phyloP scores from a whole-genome alignment of 1,140 invertebrate species.

The Apocrypta bakeri region DNA sequence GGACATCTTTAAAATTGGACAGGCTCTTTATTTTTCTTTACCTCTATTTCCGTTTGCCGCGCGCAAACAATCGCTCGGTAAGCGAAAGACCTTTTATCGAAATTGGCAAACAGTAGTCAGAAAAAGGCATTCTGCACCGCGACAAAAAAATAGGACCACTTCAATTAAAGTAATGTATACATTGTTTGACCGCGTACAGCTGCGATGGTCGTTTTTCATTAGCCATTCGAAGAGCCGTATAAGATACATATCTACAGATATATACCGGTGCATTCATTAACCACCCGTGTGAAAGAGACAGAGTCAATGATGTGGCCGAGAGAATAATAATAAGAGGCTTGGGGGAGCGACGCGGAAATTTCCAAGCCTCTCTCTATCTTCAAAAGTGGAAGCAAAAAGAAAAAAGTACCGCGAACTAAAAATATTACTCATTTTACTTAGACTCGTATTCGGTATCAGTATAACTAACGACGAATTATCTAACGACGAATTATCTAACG shows the following conservation, averaged over 20 bases:
- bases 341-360: not conserved
- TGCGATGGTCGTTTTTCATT: not conserved
- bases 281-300: not conserved
- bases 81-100: not conserved
- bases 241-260: too few species aligned
- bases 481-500: too few species aligned
- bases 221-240: not conserved
- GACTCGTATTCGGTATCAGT: too few species aligned
- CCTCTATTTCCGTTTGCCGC: not conserved
- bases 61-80: not conserved
- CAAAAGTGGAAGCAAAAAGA: too few species aligned
- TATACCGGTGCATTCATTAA: not conserved
- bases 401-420: too few species aligned
- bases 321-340: not conserved
- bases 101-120: not conserved
- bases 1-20: not conserved
- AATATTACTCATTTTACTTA: too few species aligned
- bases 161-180: not conserved
- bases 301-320: not conserved
- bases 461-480: too few species aligned
- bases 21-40: not conserved
- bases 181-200: not conserved
- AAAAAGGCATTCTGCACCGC: not conserved
- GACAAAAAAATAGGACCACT: not conserved
- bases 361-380: not conserved